A percentile compares a stretch with the other conserved stretches of the same genome.
phyloP scores from a whole-genome alignment of 2,797 vertebrate genomes.

The Sebastes hopkinsi region DNA sequence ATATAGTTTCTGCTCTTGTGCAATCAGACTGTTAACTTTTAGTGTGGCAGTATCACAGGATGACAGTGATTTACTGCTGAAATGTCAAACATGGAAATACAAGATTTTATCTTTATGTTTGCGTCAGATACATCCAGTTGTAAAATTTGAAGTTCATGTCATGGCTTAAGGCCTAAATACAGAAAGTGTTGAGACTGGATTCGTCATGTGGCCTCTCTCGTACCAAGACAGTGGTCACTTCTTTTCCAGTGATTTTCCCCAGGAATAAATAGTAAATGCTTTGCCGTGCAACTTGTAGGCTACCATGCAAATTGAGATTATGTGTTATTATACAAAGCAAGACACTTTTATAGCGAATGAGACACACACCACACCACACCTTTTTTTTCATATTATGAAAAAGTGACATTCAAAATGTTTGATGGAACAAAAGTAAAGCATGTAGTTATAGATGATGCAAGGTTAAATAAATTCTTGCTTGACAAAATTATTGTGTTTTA shows the following conservation, averaged over 20 bases:
- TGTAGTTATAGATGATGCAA: background rate
- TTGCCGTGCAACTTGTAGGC: background rate
- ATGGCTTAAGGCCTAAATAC: background rate
- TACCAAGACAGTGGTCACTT: background rate
- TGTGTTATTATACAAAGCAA: background rate
- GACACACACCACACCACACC: background rate
- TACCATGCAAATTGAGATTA: background rate
- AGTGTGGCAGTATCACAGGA: background rate
- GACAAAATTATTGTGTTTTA: background rate
- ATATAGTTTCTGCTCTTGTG: slow-evolving; percentile 50
- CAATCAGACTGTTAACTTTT: slow-evolving; percentile 31
- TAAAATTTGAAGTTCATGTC: background rate
- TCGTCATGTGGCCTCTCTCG: background rate
- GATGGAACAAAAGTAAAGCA: background rate
- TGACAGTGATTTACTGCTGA: slow-evolving; percentile 12
- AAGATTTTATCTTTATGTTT: slow-evolving; percentile 6
- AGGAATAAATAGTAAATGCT: background rate
- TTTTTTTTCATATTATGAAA: background rate
- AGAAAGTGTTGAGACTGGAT: background rate
- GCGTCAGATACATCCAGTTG: background rate
- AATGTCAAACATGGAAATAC: background rate
- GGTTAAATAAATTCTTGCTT: background rate
- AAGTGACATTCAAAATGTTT: background rate
- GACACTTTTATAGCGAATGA: background rate
- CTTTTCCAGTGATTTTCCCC: background rate